A percentile compares a stretch with the other conserved stretches of the same genome.
These are phyloP conservation scores for Leptopilina drosophilae DNA, from an alignment of 2,888 invertebrate genomes.

Conservation along the genomic window DNA sequence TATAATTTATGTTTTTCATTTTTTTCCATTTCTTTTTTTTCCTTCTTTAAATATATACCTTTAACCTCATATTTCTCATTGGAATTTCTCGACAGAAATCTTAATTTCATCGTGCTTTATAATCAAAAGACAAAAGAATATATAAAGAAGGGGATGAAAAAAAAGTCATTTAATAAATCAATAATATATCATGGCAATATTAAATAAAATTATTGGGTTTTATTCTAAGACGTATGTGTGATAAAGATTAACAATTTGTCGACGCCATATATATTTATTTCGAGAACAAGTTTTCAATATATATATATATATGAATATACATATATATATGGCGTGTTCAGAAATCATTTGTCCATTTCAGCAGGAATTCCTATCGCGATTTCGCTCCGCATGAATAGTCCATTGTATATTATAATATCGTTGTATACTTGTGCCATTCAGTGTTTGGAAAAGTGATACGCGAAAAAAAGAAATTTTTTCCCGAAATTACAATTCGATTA, in stretches of 20 bases:
- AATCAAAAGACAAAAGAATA: not conserved
- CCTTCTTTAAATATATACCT: too few species aligned
- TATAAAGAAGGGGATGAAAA: too few species aligned
- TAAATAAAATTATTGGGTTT: slow-evolving; percentile 15
- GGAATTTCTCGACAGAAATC: not conserved
- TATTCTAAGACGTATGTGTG: slow-evolving; percentile 3
- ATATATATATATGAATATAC: too few species aligned
- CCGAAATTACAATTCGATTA: too few species aligned
- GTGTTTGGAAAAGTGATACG: not conserved
- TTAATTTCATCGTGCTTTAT: not conserved
- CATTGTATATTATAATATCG: slow-evolving; percentile 27
- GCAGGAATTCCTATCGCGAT: slow-evolving; percentile 37
- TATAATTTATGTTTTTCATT: too few species aligned
- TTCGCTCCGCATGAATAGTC: slow-evolving; percentile 31
- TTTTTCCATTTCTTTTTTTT: too few species aligned
- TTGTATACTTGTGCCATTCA: slow-evolving; percentile 8
- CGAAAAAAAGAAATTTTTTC: too few species aligned
- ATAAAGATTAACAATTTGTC: slow-evolving; percentile 41
- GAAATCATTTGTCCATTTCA: slow-evolving; percentile 41
- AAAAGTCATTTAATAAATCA: slow-evolving; percentile 29
- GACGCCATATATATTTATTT: slow-evolving; percentile 33
- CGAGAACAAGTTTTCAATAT: slow-evolving; percentile 25
- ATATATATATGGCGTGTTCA: slow-evolving; percentile 29
- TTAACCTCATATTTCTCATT: too few species aligned
- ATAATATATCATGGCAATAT: not conserved